Evolutionary conservation across 2,797 vertebrate species (phyloP).

Genomic region (Lithobates sylvaticus): DNA sequence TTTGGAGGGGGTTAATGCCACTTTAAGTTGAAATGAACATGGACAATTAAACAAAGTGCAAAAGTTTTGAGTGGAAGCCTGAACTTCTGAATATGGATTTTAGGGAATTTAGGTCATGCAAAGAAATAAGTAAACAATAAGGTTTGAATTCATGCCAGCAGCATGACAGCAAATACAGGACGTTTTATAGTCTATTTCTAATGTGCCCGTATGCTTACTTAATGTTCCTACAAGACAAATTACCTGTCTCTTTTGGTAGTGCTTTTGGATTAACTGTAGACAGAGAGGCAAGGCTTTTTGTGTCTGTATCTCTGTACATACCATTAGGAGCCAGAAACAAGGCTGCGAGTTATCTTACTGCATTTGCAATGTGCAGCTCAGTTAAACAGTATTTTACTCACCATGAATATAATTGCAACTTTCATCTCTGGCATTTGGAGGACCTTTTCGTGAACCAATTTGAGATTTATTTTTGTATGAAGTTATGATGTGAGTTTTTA

Average conservation of each 20-base stretch:
- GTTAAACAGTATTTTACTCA: conserved; percentile 23
- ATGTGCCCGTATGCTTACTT: conserved; percentile 22
- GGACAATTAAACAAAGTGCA: neutral
- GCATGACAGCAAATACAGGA: conserved; percentile 20
- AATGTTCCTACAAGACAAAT: conserved; percentile 34
- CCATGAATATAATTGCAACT: conserved; percentile 34
- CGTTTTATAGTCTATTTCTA: conserved; percentile 27
- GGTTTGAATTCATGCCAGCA: neutral
- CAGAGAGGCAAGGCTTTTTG: neutral
- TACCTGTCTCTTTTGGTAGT: conserved; percentile 28
- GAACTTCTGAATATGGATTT: neutral
- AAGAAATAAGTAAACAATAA: conserved; percentile 5
- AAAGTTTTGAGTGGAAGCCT: neutral
- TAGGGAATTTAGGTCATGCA: neutral
- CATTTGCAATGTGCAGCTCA: conserved; percentile 3
- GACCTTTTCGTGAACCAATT: conserved; percentile 36
- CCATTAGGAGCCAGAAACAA: conserved; percentile 13
- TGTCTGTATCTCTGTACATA: conserved; percentile 14
- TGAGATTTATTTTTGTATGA: conserved; percentile 32
- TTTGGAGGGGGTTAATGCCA: no score
- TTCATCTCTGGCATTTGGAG: conserved; percentile 47
- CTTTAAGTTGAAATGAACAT: neutral
- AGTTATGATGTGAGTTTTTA: conserved; percentile 37
- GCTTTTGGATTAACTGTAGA: conserved; percentile 9
- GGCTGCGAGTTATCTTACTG: neutral